Base-by-base conservation (phyloP, 2,113 vertebrate genomes). In the Entosphenus tridentatus region DNA sequence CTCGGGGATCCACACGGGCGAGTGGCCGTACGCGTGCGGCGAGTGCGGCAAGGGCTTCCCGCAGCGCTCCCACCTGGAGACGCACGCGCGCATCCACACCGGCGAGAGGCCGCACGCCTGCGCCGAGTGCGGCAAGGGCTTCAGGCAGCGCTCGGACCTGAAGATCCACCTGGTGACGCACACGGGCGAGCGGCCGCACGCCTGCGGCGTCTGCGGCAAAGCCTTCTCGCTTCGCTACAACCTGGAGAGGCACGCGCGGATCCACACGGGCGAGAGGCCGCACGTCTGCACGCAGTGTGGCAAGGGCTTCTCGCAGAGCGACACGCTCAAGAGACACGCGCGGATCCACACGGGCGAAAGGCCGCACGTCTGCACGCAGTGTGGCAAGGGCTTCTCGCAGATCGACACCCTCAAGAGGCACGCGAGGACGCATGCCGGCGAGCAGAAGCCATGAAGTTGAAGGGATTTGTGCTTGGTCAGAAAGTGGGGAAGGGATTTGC, bases 81-180 rank as follows among this genome's bases (percentile, higher is more conserved):
- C 74, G 3, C 76, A 77, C 68, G 72, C 72, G 55, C 71, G 73
- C 16, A 75, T 70, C 8, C 76, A 77, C 12, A 77, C 72, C 0
- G 68, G 68, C 57, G 74, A 77, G 69, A 77, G 73, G 13, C 72
- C 74, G 12, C 74, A 76, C 7, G 3, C 69, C 3, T 76, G 75
- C 12, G 57, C 55, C 5, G 71, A 73, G 12, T 78, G 75, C 69
- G 76, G 76, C 6, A 74, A 74, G 55, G 71, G 68, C 65, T 78
- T 78, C 13, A 72, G 73, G 0, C 71, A 73, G 69, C 80, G 84
- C 69, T 84, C 85, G 68, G 84, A 87, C 72, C 80, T 90, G 59
- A 84, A 85, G 72, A 85, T 86, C 73, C 87, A 90, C 65, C 80
- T 86, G 74, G 82, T 86, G 59, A 65, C 18, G 14, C 59, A 65